Evolutionary conservation across 2,888 invertebrate genomes (phyloP), one percentile per base, ranked within the genome.

Genomic region (Mechanitis mazaeus): DNA sequence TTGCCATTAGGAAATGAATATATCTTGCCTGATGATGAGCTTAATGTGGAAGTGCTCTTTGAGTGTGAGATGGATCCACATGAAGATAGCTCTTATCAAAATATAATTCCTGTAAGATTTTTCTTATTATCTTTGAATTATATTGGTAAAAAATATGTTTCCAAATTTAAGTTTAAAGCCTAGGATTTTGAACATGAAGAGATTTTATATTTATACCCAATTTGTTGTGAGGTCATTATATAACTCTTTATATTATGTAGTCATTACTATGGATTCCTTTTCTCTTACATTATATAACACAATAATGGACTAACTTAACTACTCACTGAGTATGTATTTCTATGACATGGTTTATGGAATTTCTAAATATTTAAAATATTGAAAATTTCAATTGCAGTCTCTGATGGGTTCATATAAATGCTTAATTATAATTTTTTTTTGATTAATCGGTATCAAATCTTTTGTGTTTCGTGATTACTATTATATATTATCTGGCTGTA

Each of bases 1-100:
- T 68, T 90, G 55, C 90, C 90, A 0, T 72, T 90, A 2, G 89
- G 89, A 6, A 83, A 79, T 1, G 71, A 76, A 56, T 86, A 87
- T n/a, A 72, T 70, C 3, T 79, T 80, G 11, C 77, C 81, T 0
- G 65, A 82, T 5, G 80, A 80, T 4, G 85, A 87, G 33, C 70
- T 87, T 28, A 83, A 89, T 75, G 82, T 90, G 12, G 85, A 88
- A 70, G 75, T 90, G 4, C 68, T 90, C 12, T 83, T 90, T 76
- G 90, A 90, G 65, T 90, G 90, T 79, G 89, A 89, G 70, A 84
- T 90, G 85, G 87, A 88, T 55, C 85, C 87, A 47, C 83, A 87
- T 73, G 83, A 84, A 63, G 72, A 67, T 33, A 75, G 74, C 61
- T 72, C 75, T 55, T 61, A 74, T 65, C 79, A 85, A 64, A 79